Conservation (phyloP, 2,113 vertebrate genomes). For the Petroica traversi region DNA sequence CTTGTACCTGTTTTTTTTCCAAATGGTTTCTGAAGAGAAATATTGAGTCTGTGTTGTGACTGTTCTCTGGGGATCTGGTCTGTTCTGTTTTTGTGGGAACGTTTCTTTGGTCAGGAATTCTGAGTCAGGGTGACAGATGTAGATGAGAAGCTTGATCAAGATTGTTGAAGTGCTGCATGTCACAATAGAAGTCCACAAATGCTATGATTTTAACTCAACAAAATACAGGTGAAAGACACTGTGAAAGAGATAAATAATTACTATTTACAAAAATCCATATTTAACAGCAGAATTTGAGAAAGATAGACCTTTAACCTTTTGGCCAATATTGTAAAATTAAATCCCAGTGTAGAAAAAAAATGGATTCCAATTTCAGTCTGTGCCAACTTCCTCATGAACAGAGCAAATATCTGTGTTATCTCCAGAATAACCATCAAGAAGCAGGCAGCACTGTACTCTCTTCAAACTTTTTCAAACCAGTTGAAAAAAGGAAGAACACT, state of each 20-base stretch:
- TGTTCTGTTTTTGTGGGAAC: not conserved
- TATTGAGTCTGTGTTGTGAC: not conserved
- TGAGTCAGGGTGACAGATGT: not conserved
- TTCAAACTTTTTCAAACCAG: not conserved
- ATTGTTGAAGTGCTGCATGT: not conserved
- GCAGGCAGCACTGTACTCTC: not conserved
- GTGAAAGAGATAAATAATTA: not conserved
- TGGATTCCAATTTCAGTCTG: not conserved
- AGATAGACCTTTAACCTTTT: not conserved
- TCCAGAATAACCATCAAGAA: not conserved
- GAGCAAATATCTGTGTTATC: not conserved
- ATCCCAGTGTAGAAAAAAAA: not conserved
- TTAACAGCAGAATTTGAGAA: not conserved
- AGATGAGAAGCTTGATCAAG: not conserved
- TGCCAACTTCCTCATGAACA: not conserved
- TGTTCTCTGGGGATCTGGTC: not conserved
- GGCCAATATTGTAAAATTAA: not conserved
- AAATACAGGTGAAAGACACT: not conserved
- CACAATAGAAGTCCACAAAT: not conserved
- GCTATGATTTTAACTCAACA: not conserved
- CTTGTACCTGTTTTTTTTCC: not conserved
- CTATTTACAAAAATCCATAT: not conserved
- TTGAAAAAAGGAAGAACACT: not conserved
- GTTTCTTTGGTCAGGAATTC: not conserved
- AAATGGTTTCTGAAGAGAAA: not conserved